phyloP scores from a whole-genome alignment of 2,888 invertebrate species.

The Brenthis hecate region DNA sequence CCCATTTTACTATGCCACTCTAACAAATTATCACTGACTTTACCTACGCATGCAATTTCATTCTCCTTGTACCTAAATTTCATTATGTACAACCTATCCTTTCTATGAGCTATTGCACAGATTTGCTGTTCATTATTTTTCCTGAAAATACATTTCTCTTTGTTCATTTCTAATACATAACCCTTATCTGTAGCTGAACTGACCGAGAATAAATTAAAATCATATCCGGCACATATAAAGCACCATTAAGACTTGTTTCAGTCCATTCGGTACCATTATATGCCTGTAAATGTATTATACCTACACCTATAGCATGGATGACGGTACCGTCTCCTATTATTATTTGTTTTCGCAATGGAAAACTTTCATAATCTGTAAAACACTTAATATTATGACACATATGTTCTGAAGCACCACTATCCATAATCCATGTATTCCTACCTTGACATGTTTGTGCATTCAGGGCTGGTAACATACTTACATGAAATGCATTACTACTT shows the following conservation, averaged over 20 bases:
- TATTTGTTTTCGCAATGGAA: too few species aligned
- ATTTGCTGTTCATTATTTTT: not conserved
- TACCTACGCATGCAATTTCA: not conserved
- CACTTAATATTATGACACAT: too few species aligned
- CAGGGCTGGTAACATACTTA: too few species aligned
- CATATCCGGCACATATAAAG: not conserved
- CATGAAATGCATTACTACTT: not conserved
- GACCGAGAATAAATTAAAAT: too few species aligned
- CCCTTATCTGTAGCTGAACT: not conserved
- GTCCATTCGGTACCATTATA: not conserved
- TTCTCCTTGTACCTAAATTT: not conserved
- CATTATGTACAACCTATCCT: not conserved
- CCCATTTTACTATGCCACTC: not conserved
- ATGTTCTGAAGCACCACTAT: too few species aligned
- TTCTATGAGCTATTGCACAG: not conserved
- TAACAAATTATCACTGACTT: not conserved
- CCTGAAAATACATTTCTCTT: not conserved
- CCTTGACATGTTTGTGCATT: too few species aligned
- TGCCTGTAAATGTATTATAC: not conserved
- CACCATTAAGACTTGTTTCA: not conserved
- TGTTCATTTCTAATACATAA: not conserved
- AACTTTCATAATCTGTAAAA: too few species aligned
- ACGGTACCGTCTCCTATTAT: slow-evolving; percentile 6
- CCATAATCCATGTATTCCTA: too few species aligned
- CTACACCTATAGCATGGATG: not conserved